Conservation (phyloP, 2,113 vertebrate genomes). For the Fregata magnificens region DNA sequence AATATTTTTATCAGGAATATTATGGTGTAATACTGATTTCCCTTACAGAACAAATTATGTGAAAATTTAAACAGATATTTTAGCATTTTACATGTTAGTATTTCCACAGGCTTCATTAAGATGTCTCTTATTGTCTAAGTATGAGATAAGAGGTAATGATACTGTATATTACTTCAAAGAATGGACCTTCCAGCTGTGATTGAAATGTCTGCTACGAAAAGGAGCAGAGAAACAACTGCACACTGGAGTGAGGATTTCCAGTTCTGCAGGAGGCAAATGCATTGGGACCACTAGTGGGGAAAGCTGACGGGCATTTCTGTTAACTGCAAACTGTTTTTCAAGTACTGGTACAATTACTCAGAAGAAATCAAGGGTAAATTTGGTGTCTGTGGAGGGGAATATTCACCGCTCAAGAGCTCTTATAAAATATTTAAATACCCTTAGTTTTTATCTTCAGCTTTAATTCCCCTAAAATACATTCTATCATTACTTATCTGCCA, state of each 20-base stretch:
- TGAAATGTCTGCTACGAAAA: neutral
- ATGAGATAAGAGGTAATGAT: neutral
- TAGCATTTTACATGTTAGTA: neutral
- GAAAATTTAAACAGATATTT: neutral
- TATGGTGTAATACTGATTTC: neutral
- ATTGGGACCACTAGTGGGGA: neutral
- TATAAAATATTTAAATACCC: conserved; percentile 47
- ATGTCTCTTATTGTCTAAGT: neutral
- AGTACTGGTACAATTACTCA: neutral
- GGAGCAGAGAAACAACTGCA: neutral
- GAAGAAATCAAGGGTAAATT: neutral
- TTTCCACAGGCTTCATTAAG: neutral
- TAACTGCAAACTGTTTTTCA: neutral
- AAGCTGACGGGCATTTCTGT: neutral
- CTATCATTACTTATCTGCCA: neutral
- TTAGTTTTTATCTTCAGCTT: conserved; percentile 20
- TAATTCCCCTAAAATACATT: conserved; percentile 24
- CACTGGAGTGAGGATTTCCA: neutral
- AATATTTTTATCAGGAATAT: neutral
- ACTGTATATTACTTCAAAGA: neutral
- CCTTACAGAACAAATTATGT: neutral
- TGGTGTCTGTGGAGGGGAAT: neutral
- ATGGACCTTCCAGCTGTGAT: neutral
- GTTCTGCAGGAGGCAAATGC: neutral
- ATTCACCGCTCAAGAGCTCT: neutral